These are phyloP conservation scores for Chitala chitala DNA, from an alignment of 2,113 vertebrate genomes.

Conservation along the genomic window DNA sequence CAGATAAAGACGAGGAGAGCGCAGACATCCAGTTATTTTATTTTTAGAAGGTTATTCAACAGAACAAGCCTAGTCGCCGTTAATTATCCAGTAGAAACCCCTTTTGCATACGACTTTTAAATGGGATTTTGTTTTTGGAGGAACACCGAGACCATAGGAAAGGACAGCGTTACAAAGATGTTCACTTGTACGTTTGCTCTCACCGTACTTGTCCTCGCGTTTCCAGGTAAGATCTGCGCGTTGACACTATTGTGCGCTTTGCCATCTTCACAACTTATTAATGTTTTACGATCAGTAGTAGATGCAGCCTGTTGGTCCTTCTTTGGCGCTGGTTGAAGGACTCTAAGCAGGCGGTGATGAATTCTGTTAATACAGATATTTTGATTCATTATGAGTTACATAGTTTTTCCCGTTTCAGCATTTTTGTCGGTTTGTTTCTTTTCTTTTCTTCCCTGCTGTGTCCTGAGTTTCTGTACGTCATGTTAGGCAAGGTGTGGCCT, in stretches of 20 bases:
- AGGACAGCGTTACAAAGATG: constrained; percentile 42
- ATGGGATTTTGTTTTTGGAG: constrained; percentile 27
- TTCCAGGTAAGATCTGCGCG: constrained; percentile 48
- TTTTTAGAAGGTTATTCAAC: constrained; percentile 5
- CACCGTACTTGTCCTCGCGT: constrained; percentile 39
- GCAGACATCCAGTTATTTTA: constrained; percentile 35
- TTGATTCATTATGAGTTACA: neutral
- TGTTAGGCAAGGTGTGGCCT: constrained; percentile 59
- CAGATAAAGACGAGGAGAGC: neutral
- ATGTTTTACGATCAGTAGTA: no score
- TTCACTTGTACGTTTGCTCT: constrained; percentile 32
- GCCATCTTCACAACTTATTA: neutral
- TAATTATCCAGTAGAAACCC: constrained; percentile 11
- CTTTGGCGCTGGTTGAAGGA: no score
- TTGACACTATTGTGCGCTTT: neutral
- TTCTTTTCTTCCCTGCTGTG: constrained; percentile 6
- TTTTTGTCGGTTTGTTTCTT: neutral
- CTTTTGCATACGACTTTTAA: neutral
- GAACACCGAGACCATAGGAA: constrained; percentile 48
- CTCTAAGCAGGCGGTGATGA: no score
- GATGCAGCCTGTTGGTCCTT: no score
- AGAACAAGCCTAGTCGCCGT: constrained; percentile 11
- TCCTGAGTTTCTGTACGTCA: constrained; percentile 59
- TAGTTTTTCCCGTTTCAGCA: neutral
- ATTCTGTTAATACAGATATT: no score